A percentile compares a stretch with the other conserved stretches of the same genome.
Evolutionary conservation across 2,113 vertebrate genomes (phyloP).

Genomic region (Sapayoa aenigma): DNA sequence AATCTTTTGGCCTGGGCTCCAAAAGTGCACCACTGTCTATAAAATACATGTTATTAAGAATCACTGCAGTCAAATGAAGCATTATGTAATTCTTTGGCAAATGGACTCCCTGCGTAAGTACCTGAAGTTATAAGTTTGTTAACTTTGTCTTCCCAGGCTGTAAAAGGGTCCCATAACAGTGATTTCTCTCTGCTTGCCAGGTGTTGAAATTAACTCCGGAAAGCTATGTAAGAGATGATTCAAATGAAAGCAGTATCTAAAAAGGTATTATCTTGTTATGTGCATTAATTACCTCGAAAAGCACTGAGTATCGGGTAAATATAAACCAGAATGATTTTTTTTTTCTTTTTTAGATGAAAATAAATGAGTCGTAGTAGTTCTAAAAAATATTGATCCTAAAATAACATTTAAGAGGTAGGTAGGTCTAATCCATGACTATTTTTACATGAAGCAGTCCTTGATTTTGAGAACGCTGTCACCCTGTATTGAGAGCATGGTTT

Average conservation of each 20-base stretch:
- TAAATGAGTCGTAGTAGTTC: background rate
- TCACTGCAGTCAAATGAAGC: background rate
- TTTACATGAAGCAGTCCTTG: background rate
- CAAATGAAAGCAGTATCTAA: background rate
- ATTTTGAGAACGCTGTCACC: background rate
- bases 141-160: background rate
- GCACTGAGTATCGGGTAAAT: background rate
- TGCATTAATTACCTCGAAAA: background rate
- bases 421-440: background rate
- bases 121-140: background rate
- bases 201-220: background rate
- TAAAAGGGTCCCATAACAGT: background rate
- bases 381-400: background rate
- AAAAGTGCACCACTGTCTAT: background rate
- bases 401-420: background rate
- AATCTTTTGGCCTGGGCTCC: background rate
- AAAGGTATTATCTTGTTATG: background rate
- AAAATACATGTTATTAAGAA: background rate
- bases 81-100: background rate
- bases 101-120: background rate
- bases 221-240: background rate
- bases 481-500: background rate
- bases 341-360: background rate
- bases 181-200: background rate
- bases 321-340: background rate